Conservation (phyloP, 2,888 invertebrate species). For the Euzophera pinguis region DNA sequence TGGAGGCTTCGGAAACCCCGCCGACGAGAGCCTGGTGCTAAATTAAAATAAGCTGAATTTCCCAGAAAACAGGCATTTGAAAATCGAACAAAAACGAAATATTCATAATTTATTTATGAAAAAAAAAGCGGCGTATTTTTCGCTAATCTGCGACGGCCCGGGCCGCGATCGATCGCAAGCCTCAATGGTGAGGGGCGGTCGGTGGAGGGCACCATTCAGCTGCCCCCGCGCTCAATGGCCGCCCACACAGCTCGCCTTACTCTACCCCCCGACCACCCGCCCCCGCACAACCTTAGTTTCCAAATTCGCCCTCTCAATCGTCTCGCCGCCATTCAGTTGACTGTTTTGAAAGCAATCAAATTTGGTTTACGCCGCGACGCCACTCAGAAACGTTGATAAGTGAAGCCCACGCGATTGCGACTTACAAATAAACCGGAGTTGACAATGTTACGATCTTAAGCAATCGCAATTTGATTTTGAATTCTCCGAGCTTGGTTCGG, state of each 20-base stretch:
- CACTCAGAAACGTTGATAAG: conserved; percentile 24
- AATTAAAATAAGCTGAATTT: no score
- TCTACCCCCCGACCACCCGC: conserved; percentile 31
- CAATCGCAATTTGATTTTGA: no score
- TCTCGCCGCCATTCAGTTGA: conserved; percentile 61
- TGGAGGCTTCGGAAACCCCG: no score
- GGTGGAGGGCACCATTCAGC: conserved; percentile 63
- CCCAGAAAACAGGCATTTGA: neutral
- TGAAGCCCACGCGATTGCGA: conserved; percentile 15
- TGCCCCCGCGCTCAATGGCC: conserved; percentile 75
- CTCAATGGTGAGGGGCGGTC: conserved; percentile 57
- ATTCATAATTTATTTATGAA: neutral
- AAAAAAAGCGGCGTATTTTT: conserved; percentile 4
- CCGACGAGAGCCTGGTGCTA: no score
- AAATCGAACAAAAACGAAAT: neutral
- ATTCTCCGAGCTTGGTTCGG: no score
- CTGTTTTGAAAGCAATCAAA: conserved; percentile 60
- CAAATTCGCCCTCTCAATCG: conserved; percentile 59
- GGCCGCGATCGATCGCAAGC: conserved; percentile 58
- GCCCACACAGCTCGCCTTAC: conserved; percentile 60
- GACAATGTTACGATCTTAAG: no score
- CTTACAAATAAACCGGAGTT: neutral
- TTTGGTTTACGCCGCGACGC: conserved; percentile 30
- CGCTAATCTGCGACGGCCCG: conserved; percentile 32
- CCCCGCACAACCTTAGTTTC: conserved; percentile 27